These are phyloP conservation scores for Microtus ochrogaster DNA, from an alignment of 2,113 vertebrate genomes.

Conservation along the genomic window DNA sequence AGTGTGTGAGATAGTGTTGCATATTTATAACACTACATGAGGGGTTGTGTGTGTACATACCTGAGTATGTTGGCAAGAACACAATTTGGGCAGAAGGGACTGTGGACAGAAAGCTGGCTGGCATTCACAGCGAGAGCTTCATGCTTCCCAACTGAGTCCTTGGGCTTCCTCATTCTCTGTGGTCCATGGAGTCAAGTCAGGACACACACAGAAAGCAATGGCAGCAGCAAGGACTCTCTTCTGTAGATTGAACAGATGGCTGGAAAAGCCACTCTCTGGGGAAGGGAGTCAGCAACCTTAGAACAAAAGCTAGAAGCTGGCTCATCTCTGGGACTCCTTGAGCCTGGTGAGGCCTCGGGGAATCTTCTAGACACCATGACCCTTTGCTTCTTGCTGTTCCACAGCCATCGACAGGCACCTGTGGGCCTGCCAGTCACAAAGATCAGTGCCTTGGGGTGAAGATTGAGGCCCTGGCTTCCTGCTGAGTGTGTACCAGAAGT, in stretches of 20 bases:
- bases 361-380: neutral
- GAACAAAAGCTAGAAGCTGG: accelerated
- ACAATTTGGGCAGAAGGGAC: neutral
- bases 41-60: neutral
- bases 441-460: accelerated
- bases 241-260: neutral
- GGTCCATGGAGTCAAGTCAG: neutral
- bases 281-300: neutral
- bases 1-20: neutral
- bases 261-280: neutral
- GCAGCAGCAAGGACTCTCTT: neutral
- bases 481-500: neutral
- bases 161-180: neutral
- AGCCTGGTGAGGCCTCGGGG: neutral
- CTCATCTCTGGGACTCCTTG: neutral
- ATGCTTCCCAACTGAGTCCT: neutral
- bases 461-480: neutral
- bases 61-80: neutral
- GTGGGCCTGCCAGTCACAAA: neutral
- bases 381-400: neutral
- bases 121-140: neutral
- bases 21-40: neutral
- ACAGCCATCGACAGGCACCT: neutral
- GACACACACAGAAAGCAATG: neutral
- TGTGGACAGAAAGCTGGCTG: accelerated